These are phyloP conservation scores for Illadopsis cleaveri DNA, from an alignment of 2,113 vertebrate genomes.

Conservation along the genomic window DNA sequence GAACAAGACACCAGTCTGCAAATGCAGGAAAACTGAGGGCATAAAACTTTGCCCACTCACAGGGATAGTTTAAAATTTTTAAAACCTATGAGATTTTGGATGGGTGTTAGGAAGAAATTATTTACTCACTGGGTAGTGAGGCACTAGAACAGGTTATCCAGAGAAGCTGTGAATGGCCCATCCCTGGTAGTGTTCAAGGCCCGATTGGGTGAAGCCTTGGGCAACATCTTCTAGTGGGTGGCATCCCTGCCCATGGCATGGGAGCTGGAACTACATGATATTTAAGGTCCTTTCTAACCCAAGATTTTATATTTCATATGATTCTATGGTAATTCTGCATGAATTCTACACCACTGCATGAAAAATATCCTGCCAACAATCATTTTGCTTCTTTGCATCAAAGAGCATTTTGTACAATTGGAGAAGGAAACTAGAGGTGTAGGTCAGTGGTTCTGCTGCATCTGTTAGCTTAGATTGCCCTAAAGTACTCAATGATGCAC, in stretches of 20 bases:
- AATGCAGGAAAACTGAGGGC: not conserved
- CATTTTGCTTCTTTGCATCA: not conserved
- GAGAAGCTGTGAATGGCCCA: not conserved
- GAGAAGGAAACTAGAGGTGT: not conserved
- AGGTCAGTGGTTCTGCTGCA: not conserved
- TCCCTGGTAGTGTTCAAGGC: not conserved
- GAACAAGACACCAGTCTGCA: not conserved
- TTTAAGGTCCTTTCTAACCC: not conserved
- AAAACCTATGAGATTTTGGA: fast-evolving
- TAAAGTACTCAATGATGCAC: not conserved
- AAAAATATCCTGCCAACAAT: not conserved
- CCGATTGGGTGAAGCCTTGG: not conserved
- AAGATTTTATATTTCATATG: not conserved
- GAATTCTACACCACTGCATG: too few relatives aligned
- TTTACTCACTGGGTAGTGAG: not conserved
- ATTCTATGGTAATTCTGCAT: not conserved
- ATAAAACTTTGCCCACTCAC: not conserved
- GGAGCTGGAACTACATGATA: not conserved
- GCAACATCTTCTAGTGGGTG: not conserved
- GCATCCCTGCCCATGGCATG: not conserved
- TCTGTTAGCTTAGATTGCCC: not conserved
- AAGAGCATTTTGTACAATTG: not conserved
- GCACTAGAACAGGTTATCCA: not conserved
- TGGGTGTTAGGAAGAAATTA: not conserved
- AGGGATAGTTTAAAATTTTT: not conserved